phyloP scores from a whole-genome alignment of 2,113 vertebrate species.

The Platichthys flesus region DNA sequence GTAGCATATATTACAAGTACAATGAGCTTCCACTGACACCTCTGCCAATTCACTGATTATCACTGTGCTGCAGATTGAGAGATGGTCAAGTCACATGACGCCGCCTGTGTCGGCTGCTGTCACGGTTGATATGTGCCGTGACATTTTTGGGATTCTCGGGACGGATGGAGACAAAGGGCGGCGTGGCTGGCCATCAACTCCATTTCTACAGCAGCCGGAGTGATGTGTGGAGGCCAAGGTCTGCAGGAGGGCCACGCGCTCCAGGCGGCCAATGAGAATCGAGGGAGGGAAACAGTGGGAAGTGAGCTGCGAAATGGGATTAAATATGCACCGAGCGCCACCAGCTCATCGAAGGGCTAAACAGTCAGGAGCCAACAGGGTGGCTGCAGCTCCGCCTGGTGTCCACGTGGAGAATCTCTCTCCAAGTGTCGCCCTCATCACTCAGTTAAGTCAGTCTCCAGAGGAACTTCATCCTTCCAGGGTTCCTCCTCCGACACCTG shows the following conservation, averaged over 20 bases:
- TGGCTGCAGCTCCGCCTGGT: neutral
- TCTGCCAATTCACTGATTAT: neutral
- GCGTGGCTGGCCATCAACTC: neutral
- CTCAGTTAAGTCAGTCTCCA: too few species aligned
- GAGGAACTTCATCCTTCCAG: too few species aligned
- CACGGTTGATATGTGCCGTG: neutral
- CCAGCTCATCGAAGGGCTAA: constrained; percentile 5
- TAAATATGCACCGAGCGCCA: constrained; percentile 42
- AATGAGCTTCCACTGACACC: neutral
- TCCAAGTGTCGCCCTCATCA: too few species aligned
- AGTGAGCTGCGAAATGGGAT: constrained; percentile 61
- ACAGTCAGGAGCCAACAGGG: constrained; percentile 6
- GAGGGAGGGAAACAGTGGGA: constrained; percentile 35
- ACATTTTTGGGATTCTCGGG: constrained; percentile 4
- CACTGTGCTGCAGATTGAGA: too few species aligned
- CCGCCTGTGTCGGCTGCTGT: neutral
- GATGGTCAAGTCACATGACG: too few species aligned
- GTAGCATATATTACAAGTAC: neutral
- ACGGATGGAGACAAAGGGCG: neutral
- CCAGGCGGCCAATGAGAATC: constrained; percentile 43
- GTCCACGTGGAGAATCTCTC: neutral
- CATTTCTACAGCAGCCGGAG: constrained; percentile 27
- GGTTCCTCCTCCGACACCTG: too few species aligned
- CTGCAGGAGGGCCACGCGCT: neutral
- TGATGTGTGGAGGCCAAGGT: constrained; percentile 18